These are phyloP conservation scores for Aurelia aurita DNA, from an alignment of 30 jellyfish, hydroid and myxozoan genomes.

Conservation along the genomic window DNA sequence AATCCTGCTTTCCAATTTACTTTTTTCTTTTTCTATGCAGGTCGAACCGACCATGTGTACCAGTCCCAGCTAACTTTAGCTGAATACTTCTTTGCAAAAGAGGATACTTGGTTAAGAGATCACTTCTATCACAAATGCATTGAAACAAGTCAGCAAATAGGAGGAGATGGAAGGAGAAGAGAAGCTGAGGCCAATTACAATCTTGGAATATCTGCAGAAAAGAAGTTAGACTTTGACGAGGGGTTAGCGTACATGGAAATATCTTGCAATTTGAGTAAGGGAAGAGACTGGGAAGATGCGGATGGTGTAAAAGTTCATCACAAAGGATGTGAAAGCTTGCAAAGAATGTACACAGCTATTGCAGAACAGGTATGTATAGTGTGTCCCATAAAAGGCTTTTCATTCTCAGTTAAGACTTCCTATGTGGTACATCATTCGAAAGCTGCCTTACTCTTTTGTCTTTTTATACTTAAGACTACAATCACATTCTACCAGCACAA, in stretches of 20 bases:
- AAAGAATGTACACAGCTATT: constrained; percentile 64
- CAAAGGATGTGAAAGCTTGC: constrained; percentile 81
- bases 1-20: too few species aligned
- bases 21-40: constrained; percentile 19
- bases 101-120: constrained; percentile 67
- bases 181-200: constrained; percentile 89
- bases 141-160: constrained; percentile 60
- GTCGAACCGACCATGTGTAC: constrained; percentile 79
- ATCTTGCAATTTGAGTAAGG: constrained; percentile 64
- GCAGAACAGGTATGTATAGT: constrained; percentile 75
- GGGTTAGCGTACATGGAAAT: constrained; percentile 60
- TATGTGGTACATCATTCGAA: too few species aligned
- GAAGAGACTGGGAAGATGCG: constrained; percentile 73
- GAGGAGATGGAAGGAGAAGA: constrained; percentile 80
- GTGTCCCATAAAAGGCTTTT: too few species aligned
- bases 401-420: too few species aligned
- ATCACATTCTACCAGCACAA: too few species aligned
- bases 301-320: constrained; percentile 62
- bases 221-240: constrained; percentile 52
- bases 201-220: constrained; percentile 76
- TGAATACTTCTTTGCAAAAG: constrained; percentile 50
- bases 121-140: constrained; percentile 62
- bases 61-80: constrained; percentile 80
- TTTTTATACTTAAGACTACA: too few species aligned
- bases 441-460: too few species aligned